These are phyloP conservation scores for Ophiothrix spiculata DNA, from an alignment of 35 echinoderm and acorn worm species.

Conservation along the genomic window DNA sequence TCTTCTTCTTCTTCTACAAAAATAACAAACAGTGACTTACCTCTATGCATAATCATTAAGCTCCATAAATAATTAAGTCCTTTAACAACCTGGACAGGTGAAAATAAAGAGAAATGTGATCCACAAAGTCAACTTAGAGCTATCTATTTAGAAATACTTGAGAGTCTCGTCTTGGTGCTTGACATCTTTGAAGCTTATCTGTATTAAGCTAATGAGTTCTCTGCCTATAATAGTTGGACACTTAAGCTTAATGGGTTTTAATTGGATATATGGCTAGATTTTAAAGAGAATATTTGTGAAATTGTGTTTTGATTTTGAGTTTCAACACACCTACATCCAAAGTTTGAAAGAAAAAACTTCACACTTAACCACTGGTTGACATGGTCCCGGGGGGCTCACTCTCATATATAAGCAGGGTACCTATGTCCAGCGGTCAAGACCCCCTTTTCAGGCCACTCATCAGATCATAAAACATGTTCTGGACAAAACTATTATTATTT, in stretches of 20 bases:
- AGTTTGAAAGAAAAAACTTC: no score
- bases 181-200: background rate
- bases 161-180: background rate
- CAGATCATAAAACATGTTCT: background rate
- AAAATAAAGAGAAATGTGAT: background rate
- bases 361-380: no score
- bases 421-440: background rate
- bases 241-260: background rate
- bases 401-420: background rate
- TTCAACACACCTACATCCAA: no score
- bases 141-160: background rate
- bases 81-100: conserved; percentile 48
- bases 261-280: no score
- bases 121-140: no score
- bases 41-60: conserved; percentile 78
- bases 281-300: no score
- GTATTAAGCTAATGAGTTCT: background rate
- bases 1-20: no score
- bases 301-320: no score
- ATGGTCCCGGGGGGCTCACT: no score
- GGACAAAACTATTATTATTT: background rate
- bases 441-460: background rate
- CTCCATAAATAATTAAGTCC: conserved; percentile 78
- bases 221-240: background rate
- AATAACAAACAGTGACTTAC: no score